Evolutionary conservation across 2,113 vertebrate genomes (phyloP).

Genomic region (Aptenodytes patagonicus): DNA sequence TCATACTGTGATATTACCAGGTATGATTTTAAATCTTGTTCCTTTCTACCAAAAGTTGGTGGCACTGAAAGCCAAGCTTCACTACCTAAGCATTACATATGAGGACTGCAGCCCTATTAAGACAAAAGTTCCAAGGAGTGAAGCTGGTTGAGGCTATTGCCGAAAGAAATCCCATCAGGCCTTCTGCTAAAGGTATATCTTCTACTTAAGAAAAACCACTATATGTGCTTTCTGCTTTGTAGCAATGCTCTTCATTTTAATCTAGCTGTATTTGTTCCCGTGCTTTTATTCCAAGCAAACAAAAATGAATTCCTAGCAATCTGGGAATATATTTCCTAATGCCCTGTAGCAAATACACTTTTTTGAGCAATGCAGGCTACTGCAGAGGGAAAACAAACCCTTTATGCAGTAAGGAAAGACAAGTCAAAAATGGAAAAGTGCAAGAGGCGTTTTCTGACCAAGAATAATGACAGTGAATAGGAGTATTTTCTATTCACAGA

Average conservation of each 20-base stretch:
- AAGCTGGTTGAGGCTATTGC: not conserved
- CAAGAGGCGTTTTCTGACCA: not conserved
- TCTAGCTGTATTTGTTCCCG: conserved; percentile 20
- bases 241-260: conserved; percentile 46
- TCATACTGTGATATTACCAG: not conserved
- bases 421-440: not conserved
- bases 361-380: not conserved
- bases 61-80: not conserved
- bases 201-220: conserved; percentile 1
- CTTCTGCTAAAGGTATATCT: conserved; percentile 1
- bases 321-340: conserved; percentile 49
- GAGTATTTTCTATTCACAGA: not conserved
- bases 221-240: conserved; percentile 13
- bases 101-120: not conserved
- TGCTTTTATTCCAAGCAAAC: conserved; percentile 48
- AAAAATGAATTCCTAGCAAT: conserved; percentile 39
- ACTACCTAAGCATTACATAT: not conserved
- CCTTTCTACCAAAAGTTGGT: not conserved
- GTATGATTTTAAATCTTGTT: not conserved
- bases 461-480: not conserved
- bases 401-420: not conserved
- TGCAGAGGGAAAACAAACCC: not conserved
- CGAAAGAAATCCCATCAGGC: conserved; percentile 45
- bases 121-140: not conserved
- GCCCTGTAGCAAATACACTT: conserved; percentile 30